These are phyloP conservation scores for Melipona beecheii DNA, from an alignment of 2,888 invertebrate genomes.

Conservation along the genomic window DNA sequence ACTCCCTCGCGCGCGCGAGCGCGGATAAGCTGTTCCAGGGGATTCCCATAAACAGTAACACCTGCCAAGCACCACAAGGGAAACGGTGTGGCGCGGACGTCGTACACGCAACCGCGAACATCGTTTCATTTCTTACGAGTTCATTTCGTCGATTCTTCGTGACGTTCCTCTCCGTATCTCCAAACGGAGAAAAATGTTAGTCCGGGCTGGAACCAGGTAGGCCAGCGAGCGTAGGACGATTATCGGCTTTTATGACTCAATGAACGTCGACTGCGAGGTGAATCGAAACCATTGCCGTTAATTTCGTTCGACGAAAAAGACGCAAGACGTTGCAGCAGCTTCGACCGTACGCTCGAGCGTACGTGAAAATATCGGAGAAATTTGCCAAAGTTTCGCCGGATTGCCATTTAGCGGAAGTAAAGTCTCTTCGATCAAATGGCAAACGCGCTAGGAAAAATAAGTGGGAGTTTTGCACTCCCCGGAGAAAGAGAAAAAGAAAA, in stretches of 20 bases:
- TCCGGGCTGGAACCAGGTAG: background rate
- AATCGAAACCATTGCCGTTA: constrained; percentile 33
- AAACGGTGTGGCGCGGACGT: constrained; percentile 67
- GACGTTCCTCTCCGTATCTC: background rate
- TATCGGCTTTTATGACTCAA: constrained; percentile 56
- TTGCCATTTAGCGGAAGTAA: background rate
- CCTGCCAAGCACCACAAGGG: constrained; percentile 68
- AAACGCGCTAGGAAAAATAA: background rate
- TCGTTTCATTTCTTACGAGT: constrained; percentile 38
- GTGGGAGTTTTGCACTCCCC: too few species aligned
- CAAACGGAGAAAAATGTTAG: constrained; percentile 42
- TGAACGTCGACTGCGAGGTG: constrained; percentile 47
- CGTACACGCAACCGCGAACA: constrained; percentile 42
- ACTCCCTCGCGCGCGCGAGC: constrained; percentile 38
- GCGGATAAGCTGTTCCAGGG: constrained; percentile 72
- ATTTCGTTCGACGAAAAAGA: constrained; percentile 13
- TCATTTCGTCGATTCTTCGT: constrained; percentile 32
- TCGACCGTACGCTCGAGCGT: too few species aligned
- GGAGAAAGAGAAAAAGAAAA: too few species aligned
- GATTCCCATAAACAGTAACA: constrained; percentile 74
- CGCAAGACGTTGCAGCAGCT: background rate
- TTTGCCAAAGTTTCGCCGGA: background rate
- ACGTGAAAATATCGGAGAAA: background rate
- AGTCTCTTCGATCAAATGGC: constrained; percentile 34
- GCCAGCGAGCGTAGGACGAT: constrained; percentile 22